These are phyloP conservation scores for Harpagoxenus sublaevis DNA, from an alignment of 2,888 invertebrate genomes.

Conservation along the genomic window DNA sequence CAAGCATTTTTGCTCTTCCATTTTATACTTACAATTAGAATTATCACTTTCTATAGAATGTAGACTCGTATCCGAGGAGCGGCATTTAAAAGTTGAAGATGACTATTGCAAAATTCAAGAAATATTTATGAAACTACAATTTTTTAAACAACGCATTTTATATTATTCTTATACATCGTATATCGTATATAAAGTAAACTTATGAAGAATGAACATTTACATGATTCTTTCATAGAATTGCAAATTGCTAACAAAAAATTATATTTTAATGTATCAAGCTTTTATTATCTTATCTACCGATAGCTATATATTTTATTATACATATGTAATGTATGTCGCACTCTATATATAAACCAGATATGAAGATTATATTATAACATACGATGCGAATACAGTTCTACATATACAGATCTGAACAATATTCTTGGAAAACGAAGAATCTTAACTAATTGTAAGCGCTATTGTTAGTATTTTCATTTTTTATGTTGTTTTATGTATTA, in stretches of 20 bases:
- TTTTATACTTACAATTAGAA: slow-evolving; percentile 8
- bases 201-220: background rate
- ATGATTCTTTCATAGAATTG: background rate
- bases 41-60: background rate
- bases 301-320: slow-evolving; percentile 20
- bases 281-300: background rate
- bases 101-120: background rate
- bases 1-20: slow-evolving; percentile 13
- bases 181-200: background rate
- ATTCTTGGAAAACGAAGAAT: slow-evolving; percentile 21
- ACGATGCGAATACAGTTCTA: slow-evolving; percentile 43
- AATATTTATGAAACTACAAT: background rate
- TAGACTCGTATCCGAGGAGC: background rate
- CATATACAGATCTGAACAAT: slow-evolving; percentile 22
- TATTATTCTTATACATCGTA: slow-evolving; percentile 2
- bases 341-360: background rate
- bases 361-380: background rate
- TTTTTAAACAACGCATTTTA: slow-evolving; percentile 9
- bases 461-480: slow-evolving; percentile 68
- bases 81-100: background rate
- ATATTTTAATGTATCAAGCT: slow-evolving; percentile 15
- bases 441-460: background rate
- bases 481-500: slow-evolving; percentile 74
- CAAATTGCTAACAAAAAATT: slow-evolving; percentile 4
- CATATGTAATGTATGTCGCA: background rate